Percentiles rank a stretch among this genome's conserved stretches.
These are phyloP conservation scores for Prinia subflava DNA, from an alignment of 2,113 vertebrate genomes.

Conservation along the genomic window DNA sequence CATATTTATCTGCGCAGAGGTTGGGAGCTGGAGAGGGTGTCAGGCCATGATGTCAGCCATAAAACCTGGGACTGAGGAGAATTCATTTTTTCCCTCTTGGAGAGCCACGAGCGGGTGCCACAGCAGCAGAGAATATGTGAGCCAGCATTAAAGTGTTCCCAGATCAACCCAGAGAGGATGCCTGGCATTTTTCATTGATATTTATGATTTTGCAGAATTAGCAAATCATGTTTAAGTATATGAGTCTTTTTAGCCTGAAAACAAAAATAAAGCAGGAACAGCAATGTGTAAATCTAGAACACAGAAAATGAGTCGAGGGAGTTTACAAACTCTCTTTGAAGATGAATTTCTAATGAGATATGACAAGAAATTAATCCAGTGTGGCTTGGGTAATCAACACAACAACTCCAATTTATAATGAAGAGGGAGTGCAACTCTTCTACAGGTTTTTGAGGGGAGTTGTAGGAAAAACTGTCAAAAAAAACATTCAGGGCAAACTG, in stretches of 20 bases:
- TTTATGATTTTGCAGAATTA: not conserved
- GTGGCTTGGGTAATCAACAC: not conserved
- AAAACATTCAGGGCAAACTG: not conserved
- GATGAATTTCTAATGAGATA: conserved; percentile 8
- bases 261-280: not conserved
- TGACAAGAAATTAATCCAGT: not conserved
- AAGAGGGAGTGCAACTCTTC: not conserved
- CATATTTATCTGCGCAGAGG: not conserved
- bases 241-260: not conserved
- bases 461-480: not conserved
- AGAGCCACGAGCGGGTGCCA: not conserved
- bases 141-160: rapidly evolving
- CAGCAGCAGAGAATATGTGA: not conserved
- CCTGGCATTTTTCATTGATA: not conserved
- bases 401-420: not conserved
- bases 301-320: not conserved
- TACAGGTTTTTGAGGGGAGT: not conserved
- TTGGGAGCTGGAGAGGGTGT: rapidly evolving
- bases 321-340: not conserved
- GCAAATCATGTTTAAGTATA: not conserved
- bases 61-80: not conserved
- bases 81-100: not conserved
- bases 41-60: not conserved
- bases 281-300: not conserved
- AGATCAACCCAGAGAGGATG: not conserved